Evolutionary conservation across 92 coral and sea anemone species (phyloP), one percentile per base, ranked within the genome.

Genomic region (Epizoanthus scotinus): DNA sequence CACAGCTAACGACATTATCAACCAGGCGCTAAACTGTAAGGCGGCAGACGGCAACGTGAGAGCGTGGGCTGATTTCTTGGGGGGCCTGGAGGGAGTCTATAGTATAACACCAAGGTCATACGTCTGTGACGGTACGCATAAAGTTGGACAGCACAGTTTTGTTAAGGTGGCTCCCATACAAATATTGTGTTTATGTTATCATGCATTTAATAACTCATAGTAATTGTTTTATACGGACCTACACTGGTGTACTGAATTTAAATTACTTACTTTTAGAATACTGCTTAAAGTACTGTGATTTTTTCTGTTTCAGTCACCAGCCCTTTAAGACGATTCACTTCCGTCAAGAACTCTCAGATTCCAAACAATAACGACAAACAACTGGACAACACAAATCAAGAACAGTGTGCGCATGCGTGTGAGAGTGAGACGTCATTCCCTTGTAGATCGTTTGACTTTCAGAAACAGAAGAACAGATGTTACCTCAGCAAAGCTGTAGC

Each of bases 81-180:
- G 81, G 55, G 92, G 89, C 5, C 83, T 95, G 47, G 84, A 67
- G 57, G 99, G 99, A 8, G 89, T 82, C 3, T 95, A 79, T 78
- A 84, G 85, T 28, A 68, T 82, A 64, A 88, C 98, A 0, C 71
- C 89, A 10, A 93, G 69, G 66, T 89, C 98, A 42, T 77, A 86
- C 71, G 99, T 90, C 4, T 95, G 99, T 75, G 86, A 91, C 52
- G 88, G 99, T 95, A 81, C 93, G 99, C n/a, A n/a, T n/a, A n/a
- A n/a, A n/a, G n/a, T n/a, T n/a, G n/a, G n/a, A n/a, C n/a, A n/a
- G n/a, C n/a, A n/a, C n/a, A n/a, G n/a, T n/a, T n/a, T n/a, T n/a
- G n/a, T n/a, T n/a, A n/a, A n/a, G n/a, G n/a, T n/a, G n/a, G n/a
- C n/a, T n/a, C n/a, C n/a, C n/a, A n/a, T n/a, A 47, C 17, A 47